These are phyloP conservation scores for Leptosomus discolor DNA, from an alignment of 2,113 vertebrate species.

Conservation along the genomic window DNA sequence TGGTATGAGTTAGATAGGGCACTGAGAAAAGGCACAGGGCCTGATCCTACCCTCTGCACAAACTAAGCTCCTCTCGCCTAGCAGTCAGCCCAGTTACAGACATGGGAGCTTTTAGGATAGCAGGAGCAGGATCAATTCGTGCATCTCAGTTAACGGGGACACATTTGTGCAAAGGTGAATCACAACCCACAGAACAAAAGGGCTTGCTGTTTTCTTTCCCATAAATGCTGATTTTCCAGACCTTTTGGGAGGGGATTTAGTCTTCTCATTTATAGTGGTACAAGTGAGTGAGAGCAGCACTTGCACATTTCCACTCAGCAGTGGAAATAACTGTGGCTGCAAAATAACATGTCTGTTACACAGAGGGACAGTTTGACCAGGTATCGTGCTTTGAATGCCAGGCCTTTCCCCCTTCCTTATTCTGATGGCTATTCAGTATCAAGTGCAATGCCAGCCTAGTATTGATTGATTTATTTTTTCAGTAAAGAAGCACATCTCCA, in stretches of 20 bases:
- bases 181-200: neutral
- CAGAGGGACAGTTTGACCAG: neutral
- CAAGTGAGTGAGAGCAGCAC: neutral
- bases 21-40: neutral
- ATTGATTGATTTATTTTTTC: neutral
- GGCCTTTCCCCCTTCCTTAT: neutral
- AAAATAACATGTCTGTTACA: neutral
- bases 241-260: neutral
- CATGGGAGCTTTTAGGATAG: neutral
- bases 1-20: rapidly evolving
- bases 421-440: neutral
- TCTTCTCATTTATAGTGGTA: neutral
- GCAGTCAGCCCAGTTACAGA: neutral
- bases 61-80: rapidly evolving
- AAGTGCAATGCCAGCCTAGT: neutral
- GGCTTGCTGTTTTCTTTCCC: neutral
- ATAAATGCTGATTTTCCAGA: neutral
- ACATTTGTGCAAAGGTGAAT: neutral
- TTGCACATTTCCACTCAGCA: too few relatives aligned
- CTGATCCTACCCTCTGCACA: neutral
- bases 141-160: neutral
- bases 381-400: neutral
- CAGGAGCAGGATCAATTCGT: neutral
- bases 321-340: neutral
- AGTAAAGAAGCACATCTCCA: neutral